Base-by-base conservation (phyloP, 2,888 invertebrate genomes). In the Dorcus hopei region DNA sequence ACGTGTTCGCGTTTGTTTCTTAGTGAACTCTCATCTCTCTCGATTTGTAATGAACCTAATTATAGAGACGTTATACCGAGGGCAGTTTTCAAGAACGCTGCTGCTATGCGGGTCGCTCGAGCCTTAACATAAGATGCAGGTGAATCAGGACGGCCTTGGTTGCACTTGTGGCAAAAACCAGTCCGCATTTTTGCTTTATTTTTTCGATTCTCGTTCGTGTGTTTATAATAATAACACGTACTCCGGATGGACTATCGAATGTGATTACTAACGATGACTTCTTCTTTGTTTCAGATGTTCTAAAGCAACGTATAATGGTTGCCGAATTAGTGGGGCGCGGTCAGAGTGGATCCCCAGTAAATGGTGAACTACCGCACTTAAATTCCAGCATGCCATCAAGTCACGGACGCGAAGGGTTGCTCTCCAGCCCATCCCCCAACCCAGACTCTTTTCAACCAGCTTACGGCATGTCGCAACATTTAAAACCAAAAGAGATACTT, bases 301-400 rank as follows among this genome's bases (percentile, higher is more conserved):
- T 79, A 72, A 79, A 78, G 72, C 86, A 87, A 80, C 87, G 86
- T 82, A 90, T 89, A 85, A 91, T 91, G 89, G 91, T 92, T 80
- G 91, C 91, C 80, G 91, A 91, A 83, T 89, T 91, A 80, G 88
- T 90, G 75, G 83, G 89, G 78, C 89, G 90, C 74, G 89, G 87
- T 77, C 87, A 86, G 71, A 85, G 83, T 81, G 84, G 84, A 77
- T 86, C 86, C 74, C 85, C 86, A 71, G 83, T 86, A 68, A 86
- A 86, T 80, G 86, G 86, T 84, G 85, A 86, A 81, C 83, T 85
- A 67, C 84, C 86, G 69, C 82, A 81, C 69, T 73, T 84, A 71
- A 82, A 88, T 63, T 83, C 83, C 54, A 82, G 78, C 57, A 80
- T 82, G 69, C 79, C 83, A 52, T 79, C 81, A 43, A 74, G 75